Conservation (phyloP, 2,113 vertebrate genomes). For the Noctilio leporinus region DNA sequence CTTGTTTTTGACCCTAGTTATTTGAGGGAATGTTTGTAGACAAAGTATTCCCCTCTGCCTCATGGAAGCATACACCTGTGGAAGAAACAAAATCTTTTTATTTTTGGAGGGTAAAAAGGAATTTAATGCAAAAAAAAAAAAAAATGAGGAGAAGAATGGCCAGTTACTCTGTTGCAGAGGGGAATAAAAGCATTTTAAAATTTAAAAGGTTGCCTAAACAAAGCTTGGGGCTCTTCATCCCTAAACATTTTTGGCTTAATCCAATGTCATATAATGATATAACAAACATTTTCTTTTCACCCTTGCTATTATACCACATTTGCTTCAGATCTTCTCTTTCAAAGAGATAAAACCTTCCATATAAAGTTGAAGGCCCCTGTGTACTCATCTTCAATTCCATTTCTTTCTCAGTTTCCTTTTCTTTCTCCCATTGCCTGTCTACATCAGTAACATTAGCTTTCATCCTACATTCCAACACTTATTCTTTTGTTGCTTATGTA, state of each 20-base stretch:
- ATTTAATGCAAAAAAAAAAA: constrained; percentile 27
- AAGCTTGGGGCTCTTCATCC: not conserved
- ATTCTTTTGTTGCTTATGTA: not conserved
- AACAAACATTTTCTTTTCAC: not conserved
- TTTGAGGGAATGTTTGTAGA: not conserved
- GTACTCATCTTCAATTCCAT: not conserved
- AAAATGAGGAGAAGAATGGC: not conserved
- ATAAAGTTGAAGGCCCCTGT: not conserved
- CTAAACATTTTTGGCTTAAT: not conserved
- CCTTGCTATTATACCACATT: not conserved
- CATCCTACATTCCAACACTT: not conserved
- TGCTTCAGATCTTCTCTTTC: not conserved
- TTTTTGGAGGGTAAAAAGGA: not conserved
- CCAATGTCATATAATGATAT: not conserved
- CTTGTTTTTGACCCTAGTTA: constrained; percentile 31
- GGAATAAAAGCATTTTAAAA: not conserved
- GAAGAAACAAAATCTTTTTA: not conserved
- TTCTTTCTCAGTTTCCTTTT: not conserved
- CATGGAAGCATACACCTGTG: not conserved
- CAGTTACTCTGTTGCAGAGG: not conserved
- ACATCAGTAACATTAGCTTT: not conserved
- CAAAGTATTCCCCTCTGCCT: constrained; percentile 16
- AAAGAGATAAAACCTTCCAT: not conserved
- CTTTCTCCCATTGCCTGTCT: not conserved
- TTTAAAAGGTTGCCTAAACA: not conserved